A percentile compares a stretch with the other conserved stretches of the same genome.
Evolutionary conservation across 2,888 invertebrate genomes (phyloP).

Genomic region (Drosophila testacea): DNA sequence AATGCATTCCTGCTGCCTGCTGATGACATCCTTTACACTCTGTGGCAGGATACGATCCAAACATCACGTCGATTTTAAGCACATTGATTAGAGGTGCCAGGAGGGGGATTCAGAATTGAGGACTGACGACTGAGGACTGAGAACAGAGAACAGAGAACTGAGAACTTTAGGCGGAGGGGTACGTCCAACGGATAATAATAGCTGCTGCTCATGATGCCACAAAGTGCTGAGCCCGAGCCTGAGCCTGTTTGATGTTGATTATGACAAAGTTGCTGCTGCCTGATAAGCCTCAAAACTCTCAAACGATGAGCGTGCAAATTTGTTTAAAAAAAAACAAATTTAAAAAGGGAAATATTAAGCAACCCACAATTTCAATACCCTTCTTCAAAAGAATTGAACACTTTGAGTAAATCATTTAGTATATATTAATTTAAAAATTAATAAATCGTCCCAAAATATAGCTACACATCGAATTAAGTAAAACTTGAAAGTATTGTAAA

Average conservation of each 20-base stretch:
- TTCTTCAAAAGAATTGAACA: background rate
- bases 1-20: slow-evolving; percentile 44
- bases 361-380: slow-evolving; percentile 11
- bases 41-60: slow-evolving; percentile 49
- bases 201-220: slow-evolving; percentile 66
- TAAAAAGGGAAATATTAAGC: background rate
- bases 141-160: too few species aligned
- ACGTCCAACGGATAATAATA: slow-evolving; percentile 73
- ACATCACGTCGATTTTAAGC: slow-evolving; percentile 73
- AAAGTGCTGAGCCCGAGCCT: slow-evolving; percentile 28
- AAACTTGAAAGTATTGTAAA: too few species aligned
- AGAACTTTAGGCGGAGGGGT: slow-evolving; percentile 7
- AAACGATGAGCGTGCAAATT: slow-evolving; percentile 78
- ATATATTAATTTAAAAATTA: too few species aligned
- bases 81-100: slow-evolving; percentile 72
- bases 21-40: slow-evolving; percentile 81
- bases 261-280: slow-evolving; percentile 77
- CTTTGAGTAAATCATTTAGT: too few species aligned
- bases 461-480: too few species aligned
- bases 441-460: too few species aligned
- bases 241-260: slow-evolving; percentile 77
- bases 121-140: background rate
- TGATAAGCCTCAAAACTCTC: slow-evolving; percentile 74
- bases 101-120: slow-evolving; percentile 13
- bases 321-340: slow-evolving; percentile 45